Evolutionary conservation across 2,113 vertebrate genomes (phyloP), one percentile per base, ranked within the genome.

Genomic region (Hypocryptadius cinnamomeus): DNA sequence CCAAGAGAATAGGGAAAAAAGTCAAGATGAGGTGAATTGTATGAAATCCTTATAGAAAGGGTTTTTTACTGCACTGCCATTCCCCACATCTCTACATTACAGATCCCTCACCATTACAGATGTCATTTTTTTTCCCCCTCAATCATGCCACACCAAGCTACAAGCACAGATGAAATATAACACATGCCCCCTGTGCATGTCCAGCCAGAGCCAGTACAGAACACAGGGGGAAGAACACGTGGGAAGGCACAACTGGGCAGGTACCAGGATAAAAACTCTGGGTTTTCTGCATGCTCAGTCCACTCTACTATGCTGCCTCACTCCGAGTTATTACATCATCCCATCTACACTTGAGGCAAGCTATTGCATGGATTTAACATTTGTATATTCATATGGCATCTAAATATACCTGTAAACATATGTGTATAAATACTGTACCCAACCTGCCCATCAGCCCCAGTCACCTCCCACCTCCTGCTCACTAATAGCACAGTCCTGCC

Each of bases 401-500:
- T 97, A 98, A 97, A 98, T 98, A 97, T 97, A 97, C 92, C 92
- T 97, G 95, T 96, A 97, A 97, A 97, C 97, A 82, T 92, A 96
- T 94, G 97, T 96, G 66, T 96, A 94, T 93, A 72, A 89, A 96
- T 97, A 92, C 96, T 92, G 96, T 74, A 92, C 89, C 94, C 95
- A 94, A 91, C 95, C 97, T 98, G 97, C 95, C 97, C 97, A 96
- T 97, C 97, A 97, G 97, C 87, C 96, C 84, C 95, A 97, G 97
- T 95, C 97, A 97, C 97, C 97, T 97, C 97, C 97, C 89, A 97
- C 97, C 97, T 97, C 96, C 94, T 92, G 96, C 97, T 97, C 97
- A 97, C 97, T 98, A 98, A 98, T 98, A 98, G 97, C 97, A 97
- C 94, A 97, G 97, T 97, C 97, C 97, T 98, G 97, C 97, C 93